Conservation (phyloP, 2,888 invertebrate species). For the Scrobipalpa atriplicella region DNA sequence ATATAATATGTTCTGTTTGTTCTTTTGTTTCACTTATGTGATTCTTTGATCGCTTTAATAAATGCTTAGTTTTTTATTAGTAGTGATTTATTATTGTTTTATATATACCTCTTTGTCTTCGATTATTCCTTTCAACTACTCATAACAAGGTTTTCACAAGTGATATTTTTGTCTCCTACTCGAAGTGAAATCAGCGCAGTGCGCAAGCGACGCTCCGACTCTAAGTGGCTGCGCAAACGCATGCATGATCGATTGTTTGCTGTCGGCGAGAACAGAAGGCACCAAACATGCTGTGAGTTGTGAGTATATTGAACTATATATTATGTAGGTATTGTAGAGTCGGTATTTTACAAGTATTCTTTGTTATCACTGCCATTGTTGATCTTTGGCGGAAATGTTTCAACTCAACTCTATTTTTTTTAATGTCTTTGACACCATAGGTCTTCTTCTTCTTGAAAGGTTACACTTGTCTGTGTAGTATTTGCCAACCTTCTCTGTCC, state of each 20-base stretch:
- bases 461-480: no score
- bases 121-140: background rate
- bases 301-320: background rate
- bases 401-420: no score
- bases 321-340: background rate
- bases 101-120: no score
- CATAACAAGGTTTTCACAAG: background rate
- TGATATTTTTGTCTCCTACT: conserved; percentile 30
- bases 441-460: no score
- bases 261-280: conserved; percentile 64
- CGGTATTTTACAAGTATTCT: background rate
- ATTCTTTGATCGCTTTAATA: no score
- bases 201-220: conserved; percentile 36
- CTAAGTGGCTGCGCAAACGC: conserved; percentile 62
- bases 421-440: no score
- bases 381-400: no score
- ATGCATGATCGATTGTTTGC: conserved; percentile 61
- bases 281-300: conserved; percentile 1
- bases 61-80: no score
- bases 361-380: background rate
- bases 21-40: no score
- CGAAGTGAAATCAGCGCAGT: conserved; percentile 47
- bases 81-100: no score
- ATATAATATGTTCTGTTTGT: no score
- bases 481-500: no score